Evolutionary conservation across 2,888 invertebrate genomes (phyloP).

Genomic region (Pollenia griseotomentosa): DNA sequence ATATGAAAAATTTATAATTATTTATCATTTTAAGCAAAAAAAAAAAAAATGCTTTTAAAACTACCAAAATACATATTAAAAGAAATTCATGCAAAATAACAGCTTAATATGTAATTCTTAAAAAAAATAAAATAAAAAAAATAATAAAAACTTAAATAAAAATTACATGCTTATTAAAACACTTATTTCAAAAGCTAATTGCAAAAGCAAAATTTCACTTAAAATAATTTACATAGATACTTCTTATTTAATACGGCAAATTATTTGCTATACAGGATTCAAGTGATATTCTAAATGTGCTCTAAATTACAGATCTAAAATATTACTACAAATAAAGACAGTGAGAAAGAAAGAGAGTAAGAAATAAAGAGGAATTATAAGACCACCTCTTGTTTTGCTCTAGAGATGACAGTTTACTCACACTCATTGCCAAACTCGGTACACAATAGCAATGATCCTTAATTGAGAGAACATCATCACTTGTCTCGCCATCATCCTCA

Average conservation of each 20-base stretch:
- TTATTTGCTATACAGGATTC: constrained; percentile 68
- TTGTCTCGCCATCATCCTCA: constrained; percentile 77
- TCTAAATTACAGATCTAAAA: constrained; percentile 39
- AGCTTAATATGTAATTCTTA: background rate
- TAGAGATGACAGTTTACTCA: constrained; percentile 78
- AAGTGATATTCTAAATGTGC: constrained; percentile 61
- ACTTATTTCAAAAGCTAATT: constrained; percentile 13
- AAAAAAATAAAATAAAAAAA: background rate
- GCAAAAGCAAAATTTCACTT: constrained; percentile 8
- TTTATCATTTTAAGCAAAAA: background rate
- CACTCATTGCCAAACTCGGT: constrained; percentile 82
- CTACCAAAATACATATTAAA: background rate
- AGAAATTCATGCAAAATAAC: constrained; percentile 27
- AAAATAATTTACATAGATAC: background rate
- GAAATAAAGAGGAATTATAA: constrained; percentile 38
- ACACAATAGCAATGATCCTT: constrained; percentile 83
- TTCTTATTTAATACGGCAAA: constrained; percentile 17
- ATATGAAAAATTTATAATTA: no score
- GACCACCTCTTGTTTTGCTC: constrained; percentile 12
- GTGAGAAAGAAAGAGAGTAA: constrained; percentile 45
- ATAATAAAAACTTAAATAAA: background rate
- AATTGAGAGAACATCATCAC: constrained; percentile 81
- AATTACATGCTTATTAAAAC: constrained; percentile 32
- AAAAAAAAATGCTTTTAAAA: background rate
- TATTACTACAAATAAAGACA: constrained; percentile 36